Conservation (phyloP, 2,113 vertebrate species). For the Dinomys branickii region DNA sequence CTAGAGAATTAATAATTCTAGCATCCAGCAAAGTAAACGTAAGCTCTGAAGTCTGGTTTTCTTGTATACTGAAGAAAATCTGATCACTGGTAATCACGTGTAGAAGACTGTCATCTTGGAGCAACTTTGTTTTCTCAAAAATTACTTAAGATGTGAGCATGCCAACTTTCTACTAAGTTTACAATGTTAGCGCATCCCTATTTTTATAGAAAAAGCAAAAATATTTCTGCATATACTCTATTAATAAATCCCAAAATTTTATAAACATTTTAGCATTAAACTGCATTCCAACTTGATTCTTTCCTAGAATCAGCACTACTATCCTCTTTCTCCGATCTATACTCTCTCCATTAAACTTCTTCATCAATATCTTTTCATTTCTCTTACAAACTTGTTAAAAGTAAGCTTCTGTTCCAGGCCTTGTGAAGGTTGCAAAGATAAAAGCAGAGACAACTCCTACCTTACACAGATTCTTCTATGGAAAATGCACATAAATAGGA, state of each 20-base stretch:
- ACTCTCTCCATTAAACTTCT: background rate
- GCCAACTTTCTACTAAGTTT: background rate
- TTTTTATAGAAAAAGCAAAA: background rate
- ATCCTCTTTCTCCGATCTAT: background rate
- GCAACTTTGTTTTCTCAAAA: background rate
- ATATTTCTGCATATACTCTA: background rate
- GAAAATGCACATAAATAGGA: background rate
- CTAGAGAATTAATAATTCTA: background rate
- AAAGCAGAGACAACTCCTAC: background rate
- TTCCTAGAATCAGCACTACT: background rate
- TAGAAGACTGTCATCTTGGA: background rate
- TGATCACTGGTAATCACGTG: background rate
- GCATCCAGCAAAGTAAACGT: background rate
- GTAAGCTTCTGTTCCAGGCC: background rate
- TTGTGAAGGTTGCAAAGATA: background rate
- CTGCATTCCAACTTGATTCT: background rate
- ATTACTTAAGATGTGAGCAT: background rate
- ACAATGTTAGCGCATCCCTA: background rate
- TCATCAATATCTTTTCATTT: background rate
- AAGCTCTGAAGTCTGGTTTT: background rate
- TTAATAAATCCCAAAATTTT: slow-evolving; percentile 8
- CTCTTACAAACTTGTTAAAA: slow-evolving; percentile 15
- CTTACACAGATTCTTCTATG: background rate
- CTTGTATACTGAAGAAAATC: background rate
- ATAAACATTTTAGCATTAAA: slow-evolving; percentile 1